Evolutionary conservation across 2,888 invertebrate genomes (phyloP).

Genomic region (Phymatocera aterrima): DNA sequence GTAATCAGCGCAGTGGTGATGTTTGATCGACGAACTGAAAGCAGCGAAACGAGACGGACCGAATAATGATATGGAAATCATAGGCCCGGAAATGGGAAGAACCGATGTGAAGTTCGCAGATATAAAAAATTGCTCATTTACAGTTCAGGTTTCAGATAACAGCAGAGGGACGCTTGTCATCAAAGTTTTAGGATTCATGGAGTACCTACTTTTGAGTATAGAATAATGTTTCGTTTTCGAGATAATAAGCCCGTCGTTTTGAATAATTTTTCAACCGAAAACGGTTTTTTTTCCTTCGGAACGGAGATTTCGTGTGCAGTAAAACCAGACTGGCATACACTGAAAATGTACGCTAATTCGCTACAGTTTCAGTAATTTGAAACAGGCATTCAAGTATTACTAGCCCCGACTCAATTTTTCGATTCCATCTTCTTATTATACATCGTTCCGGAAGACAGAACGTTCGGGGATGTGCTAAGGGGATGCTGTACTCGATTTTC

Average conservation of each 20-base stretch:
- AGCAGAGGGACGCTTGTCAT: neutral
- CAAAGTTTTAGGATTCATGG: constrained; percentile 11
- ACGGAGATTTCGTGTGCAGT: neutral
- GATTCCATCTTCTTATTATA: no score
- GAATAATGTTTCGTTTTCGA: constrained; percentile 8
- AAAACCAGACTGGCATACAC: no score
- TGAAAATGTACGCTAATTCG: no score
- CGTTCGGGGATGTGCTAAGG: no score
- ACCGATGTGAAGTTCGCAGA: neutral
- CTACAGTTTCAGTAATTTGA: no score
- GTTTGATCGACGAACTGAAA: neutral
- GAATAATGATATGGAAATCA: constrained; percentile 24
- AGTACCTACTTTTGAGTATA: neutral
- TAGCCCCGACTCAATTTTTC: no score
- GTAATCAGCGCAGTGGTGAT: neutral
- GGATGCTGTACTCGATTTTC: no score
- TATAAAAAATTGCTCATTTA: constrained; percentile 1
- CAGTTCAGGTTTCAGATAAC: neutral
- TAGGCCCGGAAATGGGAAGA: constrained; percentile 1
- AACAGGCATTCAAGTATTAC: no score
- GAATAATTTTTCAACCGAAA: no score
- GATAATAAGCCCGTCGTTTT: neutral
- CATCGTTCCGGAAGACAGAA: no score
- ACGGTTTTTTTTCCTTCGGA: neutral
- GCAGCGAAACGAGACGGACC: constrained; percentile 9